phyloP scores from a whole-genome alignment of 2,888 invertebrate genomes.

The Ormyrus pomaceus region DNA sequence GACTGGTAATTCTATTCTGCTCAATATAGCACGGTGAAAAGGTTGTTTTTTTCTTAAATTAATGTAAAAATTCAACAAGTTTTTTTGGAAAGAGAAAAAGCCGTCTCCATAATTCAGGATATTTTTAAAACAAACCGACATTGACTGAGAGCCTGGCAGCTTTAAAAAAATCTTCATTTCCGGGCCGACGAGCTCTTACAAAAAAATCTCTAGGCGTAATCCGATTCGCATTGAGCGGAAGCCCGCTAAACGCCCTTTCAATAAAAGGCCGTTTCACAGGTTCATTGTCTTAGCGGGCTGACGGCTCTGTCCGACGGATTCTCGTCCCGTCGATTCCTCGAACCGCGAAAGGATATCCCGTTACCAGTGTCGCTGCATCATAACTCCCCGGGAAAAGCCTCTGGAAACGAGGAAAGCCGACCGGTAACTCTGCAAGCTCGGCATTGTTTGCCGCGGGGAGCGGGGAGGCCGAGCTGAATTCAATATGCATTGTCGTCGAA shows the following conservation, averaged over 20 bases:
- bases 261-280: conserved; percentile 19
- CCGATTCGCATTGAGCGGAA: background rate
- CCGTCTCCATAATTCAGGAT: no score
- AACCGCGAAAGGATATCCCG: conserved; percentile 6
- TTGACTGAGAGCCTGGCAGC: no score
- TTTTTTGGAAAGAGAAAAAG: no score
- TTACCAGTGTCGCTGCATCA: background rate
- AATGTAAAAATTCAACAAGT: no score
- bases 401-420: conserved; percentile 15
- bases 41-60: no score
- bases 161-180: no score
- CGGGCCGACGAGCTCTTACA: no score
- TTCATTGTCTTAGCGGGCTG: conserved; percentile 33
- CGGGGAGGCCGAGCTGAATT: conserved; percentile 60
- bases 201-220: background rate
- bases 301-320: conserved; percentile 5
- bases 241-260: conserved; percentile 6
- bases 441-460: conserved; percentile 60
- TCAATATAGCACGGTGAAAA: no score
- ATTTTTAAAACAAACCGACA: no score
- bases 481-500: conserved; percentile 71
- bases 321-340: conserved; percentile 32
- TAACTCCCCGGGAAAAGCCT: conserved; percentile 16
- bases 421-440: conserved; percentile 3
- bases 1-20: no score